A percentile compares a stretch with the other conserved stretches of the same genome.
Evolutionary conservation across 1,140 invertebrate genomes (phyloP).

Genomic region (Leptopilina boulardi): DNA sequence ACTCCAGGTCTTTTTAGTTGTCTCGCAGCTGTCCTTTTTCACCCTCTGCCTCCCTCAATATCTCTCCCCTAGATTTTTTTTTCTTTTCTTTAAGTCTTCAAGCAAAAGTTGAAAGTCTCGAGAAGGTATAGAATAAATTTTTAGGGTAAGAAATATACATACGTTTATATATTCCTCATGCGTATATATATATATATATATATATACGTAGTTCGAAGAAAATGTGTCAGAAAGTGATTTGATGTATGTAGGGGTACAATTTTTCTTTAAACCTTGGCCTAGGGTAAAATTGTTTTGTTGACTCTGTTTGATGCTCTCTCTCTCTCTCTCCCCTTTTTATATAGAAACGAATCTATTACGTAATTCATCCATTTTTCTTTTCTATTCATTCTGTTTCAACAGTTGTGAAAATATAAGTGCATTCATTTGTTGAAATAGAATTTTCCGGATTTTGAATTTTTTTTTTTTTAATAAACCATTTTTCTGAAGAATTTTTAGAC

Average conservation of each 20-base stretch:
- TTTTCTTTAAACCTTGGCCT: background rate
- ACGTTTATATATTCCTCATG: background rate
- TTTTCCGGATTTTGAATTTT: too few relatives aligned
- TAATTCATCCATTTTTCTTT: background rate
- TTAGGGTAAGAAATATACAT: background rate
- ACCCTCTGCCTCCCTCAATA: constrained; percentile 53
- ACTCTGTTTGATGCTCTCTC: background rate
- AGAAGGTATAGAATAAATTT: background rate
- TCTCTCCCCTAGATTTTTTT: constrained; percentile 37
- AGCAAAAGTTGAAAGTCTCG: background rate
- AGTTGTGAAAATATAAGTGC: background rate
- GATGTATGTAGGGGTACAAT: background rate
- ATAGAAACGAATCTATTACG: background rate
- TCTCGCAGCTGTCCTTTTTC: constrained; percentile 72
- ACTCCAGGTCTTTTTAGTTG: constrained; percentile 67
- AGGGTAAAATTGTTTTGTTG: constrained; percentile 7
- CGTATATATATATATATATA: background rate
- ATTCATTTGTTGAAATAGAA: too few relatives aligned
- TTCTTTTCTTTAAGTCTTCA: constrained; percentile 41
- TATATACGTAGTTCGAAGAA: background rate
- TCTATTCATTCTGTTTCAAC: background rate
- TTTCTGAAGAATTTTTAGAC: too few relatives aligned
- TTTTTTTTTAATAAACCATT: too few relatives aligned
- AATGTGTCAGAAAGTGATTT: background rate
- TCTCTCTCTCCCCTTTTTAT: background rate